Conservation (phyloP, 2,797 vertebrate species). For the Champsocephalus gunnari region DNA sequence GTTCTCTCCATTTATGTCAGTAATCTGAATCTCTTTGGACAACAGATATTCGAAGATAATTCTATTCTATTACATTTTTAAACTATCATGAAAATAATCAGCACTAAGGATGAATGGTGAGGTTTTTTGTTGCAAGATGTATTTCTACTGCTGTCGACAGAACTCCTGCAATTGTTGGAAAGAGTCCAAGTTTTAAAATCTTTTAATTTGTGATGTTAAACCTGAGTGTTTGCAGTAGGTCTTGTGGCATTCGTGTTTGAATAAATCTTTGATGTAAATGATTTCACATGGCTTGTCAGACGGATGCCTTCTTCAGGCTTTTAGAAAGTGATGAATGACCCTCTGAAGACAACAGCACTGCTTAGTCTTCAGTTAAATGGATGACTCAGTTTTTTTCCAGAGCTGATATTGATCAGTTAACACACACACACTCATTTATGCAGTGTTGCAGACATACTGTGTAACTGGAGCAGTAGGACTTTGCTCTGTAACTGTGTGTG, state of each 20-base stretch:
- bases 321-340: slow-evolving; percentile 3
- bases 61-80: no score
- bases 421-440: background rate
- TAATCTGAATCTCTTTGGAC: no score
- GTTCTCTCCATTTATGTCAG: no score
- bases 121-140: no score
- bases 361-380: slow-evolving; percentile 31
- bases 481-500: slow-evolving; percentile 18
- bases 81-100: no score
- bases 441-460: slow-evolving; percentile 8
- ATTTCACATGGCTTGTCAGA: background rate
- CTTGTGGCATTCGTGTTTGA: background rate
- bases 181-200: no score
- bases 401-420: slow-evolving; percentile 37
- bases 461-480: slow-evolving; percentile 49
- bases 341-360: background rate
- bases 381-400: slow-evolving; percentile 44
- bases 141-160: no score
- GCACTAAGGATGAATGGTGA: no score
- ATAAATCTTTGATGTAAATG: background rate
- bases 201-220: no score
- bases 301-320: slow-evolving; percentile 20
- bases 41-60: no score
- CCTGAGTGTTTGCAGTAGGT: background rate
- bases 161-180: no score